Conservation (phyloP, 2,797 vertebrate genomes). For the Sebastes hubbsi region DNA sequence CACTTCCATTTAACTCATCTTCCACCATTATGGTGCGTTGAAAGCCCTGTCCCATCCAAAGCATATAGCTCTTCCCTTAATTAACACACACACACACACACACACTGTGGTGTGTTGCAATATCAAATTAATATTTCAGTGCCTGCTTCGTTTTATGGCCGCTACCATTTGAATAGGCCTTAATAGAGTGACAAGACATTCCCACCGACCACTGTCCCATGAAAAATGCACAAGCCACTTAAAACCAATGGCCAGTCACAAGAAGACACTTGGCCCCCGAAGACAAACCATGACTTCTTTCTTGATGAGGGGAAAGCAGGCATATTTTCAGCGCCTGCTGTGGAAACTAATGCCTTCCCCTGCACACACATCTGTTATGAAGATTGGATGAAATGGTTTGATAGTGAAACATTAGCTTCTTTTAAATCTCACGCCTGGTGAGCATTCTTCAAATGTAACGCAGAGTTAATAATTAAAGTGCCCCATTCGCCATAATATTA, state of each 20-base stretch:
- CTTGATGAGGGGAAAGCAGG: slow-evolving; percentile 67
- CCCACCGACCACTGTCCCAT: slow-evolving; percentile 76
- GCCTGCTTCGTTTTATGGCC: slow-evolving; percentile 69
- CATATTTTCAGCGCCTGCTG: slow-evolving; percentile 68
- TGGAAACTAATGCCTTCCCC: slow-evolving; percentile 69
- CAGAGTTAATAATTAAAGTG: slow-evolving; percentile 82
- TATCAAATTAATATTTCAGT: slow-evolving; percentile 83
- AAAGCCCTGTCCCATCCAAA: slow-evolving; percentile 65
- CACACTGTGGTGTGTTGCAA: slow-evolving; percentile 70
- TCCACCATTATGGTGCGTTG: slow-evolving; percentile 43
- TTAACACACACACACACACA: slow-evolving; percentile 70
- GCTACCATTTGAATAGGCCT: slow-evolving; percentile 78
- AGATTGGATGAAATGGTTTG: slow-evolving; percentile 79
- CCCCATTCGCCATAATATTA: slow-evolving; percentile 71
- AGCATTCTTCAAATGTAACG: slow-evolving; percentile 85
- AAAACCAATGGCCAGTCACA: slow-evolving; percentile 82
- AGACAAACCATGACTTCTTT: slow-evolving; percentile 73
- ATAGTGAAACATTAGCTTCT: slow-evolving; percentile 84
- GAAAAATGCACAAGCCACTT: slow-evolving; percentile 87
- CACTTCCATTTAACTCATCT: slow-evolving; percentile 61
- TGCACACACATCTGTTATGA: slow-evolving; percentile 70
- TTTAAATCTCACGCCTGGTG: slow-evolving; percentile 79
- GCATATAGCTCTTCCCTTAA: slow-evolving; percentile 77
- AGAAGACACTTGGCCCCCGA: slow-evolving; percentile 75
- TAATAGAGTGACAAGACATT: slow-evolving; percentile 83